Evolutionary conservation across 2,797 vertebrate species (phyloP).

Genomic region (Sorex maritimensis): DNA sequence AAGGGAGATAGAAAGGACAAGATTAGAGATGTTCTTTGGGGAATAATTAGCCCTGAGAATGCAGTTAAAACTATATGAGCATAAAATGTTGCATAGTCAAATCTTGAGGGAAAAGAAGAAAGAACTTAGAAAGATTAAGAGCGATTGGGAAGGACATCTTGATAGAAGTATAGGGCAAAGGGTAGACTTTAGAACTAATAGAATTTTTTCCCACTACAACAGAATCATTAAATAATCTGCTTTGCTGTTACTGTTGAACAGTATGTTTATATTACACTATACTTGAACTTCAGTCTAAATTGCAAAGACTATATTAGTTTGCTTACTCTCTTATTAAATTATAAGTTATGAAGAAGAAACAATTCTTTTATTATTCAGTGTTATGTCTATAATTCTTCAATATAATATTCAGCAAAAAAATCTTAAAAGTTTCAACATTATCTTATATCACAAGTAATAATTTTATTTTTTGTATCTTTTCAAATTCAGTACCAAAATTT

Average conservation of each 20-base stretch:
- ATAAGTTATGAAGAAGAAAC: background rate
- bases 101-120: conserved; percentile 74
- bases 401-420: background rate
- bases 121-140: conserved; percentile 72
- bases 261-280: background rate
- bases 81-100: conserved; percentile 80
- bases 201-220: background rate
- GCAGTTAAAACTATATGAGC: conserved; percentile 71
- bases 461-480: background rate
- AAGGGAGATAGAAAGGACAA: conserved; percentile 80
- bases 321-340: background rate
- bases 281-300: conserved; percentile 42
- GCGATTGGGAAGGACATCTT: conserved; percentile 9
- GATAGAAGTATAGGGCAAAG: conserved; percentile 56
- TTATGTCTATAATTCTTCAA: background rate
- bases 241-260: conserved; percentile 37
- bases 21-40: conserved; percentile 72
- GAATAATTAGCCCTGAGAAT: conserved; percentile 81
- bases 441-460: background rate
- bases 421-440: background rate
- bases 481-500: background rate
- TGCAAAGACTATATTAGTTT: conserved; percentile 37
- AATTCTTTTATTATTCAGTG: background rate
- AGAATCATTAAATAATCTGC: background rate
- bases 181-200: background rate